phyloP scores from a whole-genome alignment of 2,888 invertebrate species.

The Lypha dubia region DNA sequence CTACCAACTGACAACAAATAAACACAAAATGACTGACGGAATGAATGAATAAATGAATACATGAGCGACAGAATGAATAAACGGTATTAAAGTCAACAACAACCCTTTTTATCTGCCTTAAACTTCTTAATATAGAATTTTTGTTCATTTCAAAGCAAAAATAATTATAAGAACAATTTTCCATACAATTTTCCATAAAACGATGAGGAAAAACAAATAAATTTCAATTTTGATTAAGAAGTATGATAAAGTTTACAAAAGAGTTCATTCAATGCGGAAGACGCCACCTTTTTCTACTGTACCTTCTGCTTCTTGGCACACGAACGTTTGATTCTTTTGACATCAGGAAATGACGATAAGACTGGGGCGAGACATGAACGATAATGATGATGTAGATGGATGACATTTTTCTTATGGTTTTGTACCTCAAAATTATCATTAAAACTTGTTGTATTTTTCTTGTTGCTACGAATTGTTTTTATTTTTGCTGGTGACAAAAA shows the following conservation, averaged over 20 bases:
- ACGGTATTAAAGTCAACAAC: slow-evolving; percentile 52
- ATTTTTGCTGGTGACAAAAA: not conserved
- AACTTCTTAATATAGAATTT: slow-evolving; percentile 52
- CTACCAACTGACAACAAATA: slow-evolving; percentile 39
- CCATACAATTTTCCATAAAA: slow-evolving; percentile 68
- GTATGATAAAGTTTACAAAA: slow-evolving; percentile 52
- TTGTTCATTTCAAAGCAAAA: slow-evolving; percentile 68
- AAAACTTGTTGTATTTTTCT: not conserved
- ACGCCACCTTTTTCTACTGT: slow-evolving; percentile 20
- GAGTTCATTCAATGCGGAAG: slow-evolving; percentile 24
- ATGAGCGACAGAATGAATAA: slow-evolving; percentile 17
- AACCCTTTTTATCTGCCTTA: slow-evolving; percentile 52
- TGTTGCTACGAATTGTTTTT: slow-evolving; percentile 14
- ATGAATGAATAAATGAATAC: slow-evolving; percentile 13
- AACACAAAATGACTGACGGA: slow-evolving; percentile 22
- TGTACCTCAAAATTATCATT: slow-evolving; percentile 63
- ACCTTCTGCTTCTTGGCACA: slow-evolving; percentile 3
- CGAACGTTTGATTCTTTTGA: slow-evolving; percentile 45
- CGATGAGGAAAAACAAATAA: slow-evolving; percentile 66
- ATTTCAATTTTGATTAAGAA: slow-evolving; percentile 68
- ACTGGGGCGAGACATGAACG: not conserved
- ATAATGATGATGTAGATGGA: slow-evolving; percentile 33
- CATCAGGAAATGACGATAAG: slow-evolving; percentile 23
- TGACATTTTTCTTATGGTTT: slow-evolving; percentile 47
- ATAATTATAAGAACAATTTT: slow-evolving; percentile 65